A percentile compares a stretch with the other conserved stretches of the same genome.
phyloP scores from a whole-genome alignment of 2,113 vertebrate species.

The Aplodontia rufa region DNA sequence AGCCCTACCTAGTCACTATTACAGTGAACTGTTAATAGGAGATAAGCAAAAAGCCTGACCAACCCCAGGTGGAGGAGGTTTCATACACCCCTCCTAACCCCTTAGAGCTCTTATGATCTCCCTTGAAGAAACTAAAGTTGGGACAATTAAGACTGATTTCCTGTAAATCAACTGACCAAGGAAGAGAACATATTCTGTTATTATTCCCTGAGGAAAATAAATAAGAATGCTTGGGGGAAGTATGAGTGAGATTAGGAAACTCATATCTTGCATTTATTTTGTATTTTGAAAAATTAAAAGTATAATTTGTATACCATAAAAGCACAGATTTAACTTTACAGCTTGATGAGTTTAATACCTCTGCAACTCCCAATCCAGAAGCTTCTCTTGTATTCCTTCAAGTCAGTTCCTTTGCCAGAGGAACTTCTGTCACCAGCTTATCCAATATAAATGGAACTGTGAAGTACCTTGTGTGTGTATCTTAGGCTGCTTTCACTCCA shows the following conservation, averaged over 20 bases:
- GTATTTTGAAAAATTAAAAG: neutral
- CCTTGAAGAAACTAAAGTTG: neutral
- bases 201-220: neutral
- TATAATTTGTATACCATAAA: neutral
- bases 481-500: neutral
- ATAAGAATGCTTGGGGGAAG: neutral
- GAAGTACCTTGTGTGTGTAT: neutral
- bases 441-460: neutral
- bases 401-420: neutral
- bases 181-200: neutral
- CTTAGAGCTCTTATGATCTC: neutral
- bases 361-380: neutral
- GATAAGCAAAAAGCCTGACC: neutral
- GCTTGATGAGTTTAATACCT: neutral
- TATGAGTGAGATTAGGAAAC: neutral
- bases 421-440: neutral
- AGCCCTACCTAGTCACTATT: neutral
- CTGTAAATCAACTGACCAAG: neutral
- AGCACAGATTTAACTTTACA: neutral
- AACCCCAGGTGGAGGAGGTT: neutral
- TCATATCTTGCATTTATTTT: conserved; percentile 11
- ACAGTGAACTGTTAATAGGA: neutral
- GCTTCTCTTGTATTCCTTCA: neutral
- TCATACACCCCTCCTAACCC: neutral
- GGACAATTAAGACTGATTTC: neutral